These are phyloP conservation scores for Zaprionus taronus DNA, from an alignment of 1,140 invertebrate genomes.

Conservation along the genomic window DNA sequence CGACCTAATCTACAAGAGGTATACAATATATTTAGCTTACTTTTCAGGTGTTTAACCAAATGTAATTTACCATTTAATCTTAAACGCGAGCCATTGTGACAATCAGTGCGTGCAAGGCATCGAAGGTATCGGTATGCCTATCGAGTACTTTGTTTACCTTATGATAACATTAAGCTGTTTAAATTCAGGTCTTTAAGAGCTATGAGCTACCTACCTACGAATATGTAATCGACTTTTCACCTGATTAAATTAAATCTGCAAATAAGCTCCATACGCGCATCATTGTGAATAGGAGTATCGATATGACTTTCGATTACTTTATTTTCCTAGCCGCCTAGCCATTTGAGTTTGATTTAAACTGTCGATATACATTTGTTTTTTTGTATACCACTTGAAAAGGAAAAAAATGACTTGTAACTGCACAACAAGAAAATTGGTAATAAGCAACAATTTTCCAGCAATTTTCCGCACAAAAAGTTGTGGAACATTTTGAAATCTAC, in stretches of 20 bases:
- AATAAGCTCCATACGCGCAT: too few species aligned
- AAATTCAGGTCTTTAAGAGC: neutral
- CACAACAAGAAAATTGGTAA: neutral
- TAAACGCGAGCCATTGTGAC: neutral
- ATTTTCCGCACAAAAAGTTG: conserved; percentile 1
- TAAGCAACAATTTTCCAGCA: conserved; percentile 3
- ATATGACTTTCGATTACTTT: neutral
- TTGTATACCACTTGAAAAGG: neutral
- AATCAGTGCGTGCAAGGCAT: too few species aligned
- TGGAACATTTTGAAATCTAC: neutral
- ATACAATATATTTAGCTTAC: neutral
- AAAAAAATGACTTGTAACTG: neutral
- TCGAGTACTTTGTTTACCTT: neutral
- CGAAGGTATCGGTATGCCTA: neutral
- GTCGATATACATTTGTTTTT: neutral
- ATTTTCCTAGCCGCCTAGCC: neutral
- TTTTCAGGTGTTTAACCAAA: neutral
- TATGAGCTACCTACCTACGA: too few species aligned
- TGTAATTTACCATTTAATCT: neutral
- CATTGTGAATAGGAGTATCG: neutral
- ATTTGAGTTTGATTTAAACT: too few species aligned
- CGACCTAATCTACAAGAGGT: too few species aligned
- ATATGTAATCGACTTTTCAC: too few species aligned
- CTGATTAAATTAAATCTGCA: too few species aligned
- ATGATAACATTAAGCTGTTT: neutral